Evolutionary conservation across 1,140 invertebrate species (phyloP).

Genomic region (Nautilus pompilius): DNA sequence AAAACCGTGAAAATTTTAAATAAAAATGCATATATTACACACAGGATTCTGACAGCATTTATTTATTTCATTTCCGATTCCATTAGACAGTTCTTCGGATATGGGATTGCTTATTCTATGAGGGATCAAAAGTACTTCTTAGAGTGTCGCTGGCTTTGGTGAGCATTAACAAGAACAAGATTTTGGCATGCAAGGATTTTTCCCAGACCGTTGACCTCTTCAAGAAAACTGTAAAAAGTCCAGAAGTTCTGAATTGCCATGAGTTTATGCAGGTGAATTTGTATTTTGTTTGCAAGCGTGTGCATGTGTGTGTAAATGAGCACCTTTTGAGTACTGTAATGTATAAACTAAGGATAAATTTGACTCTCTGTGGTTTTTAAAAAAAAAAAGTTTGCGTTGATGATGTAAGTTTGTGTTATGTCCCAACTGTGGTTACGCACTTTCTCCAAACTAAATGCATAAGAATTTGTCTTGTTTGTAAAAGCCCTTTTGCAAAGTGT

Average conservation of each 20-base stretch:
- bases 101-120: slow-evolving; percentile 93
- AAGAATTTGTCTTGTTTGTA: no score
- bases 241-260: slow-evolving; percentile 74
- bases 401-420: neutral
- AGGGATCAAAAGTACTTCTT: slow-evolving; percentile 85
- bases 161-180: slow-evolving; percentile 66
- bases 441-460: neutral
- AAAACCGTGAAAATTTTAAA: no score
- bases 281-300: neutral
- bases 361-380: slow-evolving; percentile 7
- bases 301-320: slow-evolving; percentile 9
- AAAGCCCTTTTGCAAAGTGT: no score
- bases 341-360: neutral
- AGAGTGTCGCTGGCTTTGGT: slow-evolving; percentile 82
- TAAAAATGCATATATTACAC: no score
- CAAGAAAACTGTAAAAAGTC: slow-evolving; percentile 71
- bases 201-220: slow-evolving; percentile 72
- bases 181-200: slow-evolving; percentile 74
- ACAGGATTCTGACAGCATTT: no score
- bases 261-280: slow-evolving; percentile 74
- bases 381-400: neutral
- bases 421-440: neutral
- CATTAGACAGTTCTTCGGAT: slow-evolving; percentile 83
- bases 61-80: slow-evolving; percentile 9
- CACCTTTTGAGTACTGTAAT: neutral